Evolutionary conservation across 2,888 invertebrate species (phyloP), one percentile per base, ranked within the genome.

Genomic region (Stramonita haemastoma): DNA sequence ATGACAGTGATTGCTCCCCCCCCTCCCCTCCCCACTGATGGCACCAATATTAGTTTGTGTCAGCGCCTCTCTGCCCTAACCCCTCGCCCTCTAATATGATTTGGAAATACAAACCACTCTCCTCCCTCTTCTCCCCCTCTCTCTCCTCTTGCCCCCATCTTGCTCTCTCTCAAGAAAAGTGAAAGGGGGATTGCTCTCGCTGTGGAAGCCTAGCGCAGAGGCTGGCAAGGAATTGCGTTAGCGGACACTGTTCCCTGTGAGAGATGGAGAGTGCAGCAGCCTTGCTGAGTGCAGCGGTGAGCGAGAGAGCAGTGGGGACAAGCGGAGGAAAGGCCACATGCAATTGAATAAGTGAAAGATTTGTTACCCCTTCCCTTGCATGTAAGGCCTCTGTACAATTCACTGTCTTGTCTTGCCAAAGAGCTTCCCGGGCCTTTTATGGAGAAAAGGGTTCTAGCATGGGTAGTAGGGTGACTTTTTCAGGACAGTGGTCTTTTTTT

Each of bases 31-130:
- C 36, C 34, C n/a, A 56, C 36, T 36, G n/a, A 29, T 36, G 56
- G 79, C 87, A 87, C 87, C 87, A 87, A 87, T 87, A 87, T 87
- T 87, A 87, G 77, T 87, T 87, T 87, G 87, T 87, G 87, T 87
- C 87, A 77, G 77, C 87, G 66, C 86, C 70, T 29, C 70, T 77
- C 22, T 5, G n/a, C 77, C 85, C 85, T 6, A 5, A 22, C 29
- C 46, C 56, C 77, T 6, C 4, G 34, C n/a, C 36, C 87, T 5
- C 29, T 81, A 87, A 87, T 87, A 81, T 77, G 87, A 87, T 87
- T 87, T 87, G 87, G 87, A 81, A 87, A 87, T 81, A 87, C 87
- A 87, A 56, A 81, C 73, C 79, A 34, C 87, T 73, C 19, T 81
- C 87, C 81, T 36, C 29, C n/a, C 36, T 29, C 22, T 29, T 11